phyloP scores from a whole-genome alignment of 2,888 invertebrate species.

The Polietes domitor region DNA sequence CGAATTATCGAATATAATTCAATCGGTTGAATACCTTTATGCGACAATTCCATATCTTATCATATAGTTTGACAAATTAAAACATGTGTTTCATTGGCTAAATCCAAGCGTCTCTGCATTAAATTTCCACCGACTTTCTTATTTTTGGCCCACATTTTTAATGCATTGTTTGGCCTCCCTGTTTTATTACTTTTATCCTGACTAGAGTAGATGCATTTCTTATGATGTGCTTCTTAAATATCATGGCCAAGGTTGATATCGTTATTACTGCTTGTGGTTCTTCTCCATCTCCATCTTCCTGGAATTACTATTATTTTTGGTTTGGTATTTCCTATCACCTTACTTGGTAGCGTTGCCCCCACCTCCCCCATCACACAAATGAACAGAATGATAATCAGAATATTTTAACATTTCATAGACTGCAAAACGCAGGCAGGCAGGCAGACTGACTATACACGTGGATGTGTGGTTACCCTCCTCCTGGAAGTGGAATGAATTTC shows the following conservation, averaged over 20 bases:
- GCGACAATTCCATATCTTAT: too few species aligned
- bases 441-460: neutral
- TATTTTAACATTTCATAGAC: constrained; percentile 33
- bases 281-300: neutral
- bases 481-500: constrained; percentile 23
- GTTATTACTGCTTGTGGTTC: constrained; percentile 18
- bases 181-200: constrained; percentile 11
- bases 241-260: constrained; percentile 43
- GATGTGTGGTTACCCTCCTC: neutral
- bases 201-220: constrained; percentile 23
- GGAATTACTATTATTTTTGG: neutral
- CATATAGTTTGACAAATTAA: too few species aligned
- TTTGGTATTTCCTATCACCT: constrained; percentile 20
- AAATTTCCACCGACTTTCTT: too few species aligned
- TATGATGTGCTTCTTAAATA: constrained; percentile 2
- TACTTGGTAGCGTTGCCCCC: neutral
- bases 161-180: neutral
- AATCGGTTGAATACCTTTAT: too few species aligned
- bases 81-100: too few species aligned
- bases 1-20: too few species aligned
- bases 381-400: constrained; percentile 20
- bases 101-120: too few species aligned
- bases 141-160: neutral
- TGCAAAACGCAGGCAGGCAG: neutral
- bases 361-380: neutral